phyloP scores from a whole-genome alignment of 2,888 invertebrate genomes.

The Chaetogeoica ovagalla region DNA sequence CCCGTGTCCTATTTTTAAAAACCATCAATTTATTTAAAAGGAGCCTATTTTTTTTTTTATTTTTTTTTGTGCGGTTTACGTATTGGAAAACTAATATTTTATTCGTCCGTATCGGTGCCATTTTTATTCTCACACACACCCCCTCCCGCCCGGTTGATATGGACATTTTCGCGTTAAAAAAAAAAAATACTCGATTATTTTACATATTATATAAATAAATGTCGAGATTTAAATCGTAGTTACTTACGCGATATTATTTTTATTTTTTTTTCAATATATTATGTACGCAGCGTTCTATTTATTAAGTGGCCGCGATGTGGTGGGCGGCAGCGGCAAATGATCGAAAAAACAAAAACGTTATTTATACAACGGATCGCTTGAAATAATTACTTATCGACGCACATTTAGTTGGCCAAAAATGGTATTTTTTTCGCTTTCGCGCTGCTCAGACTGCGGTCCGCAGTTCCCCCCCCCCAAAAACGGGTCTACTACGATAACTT shows the following conservation, averaged over 20 bases:
- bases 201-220: too few species aligned
- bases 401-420: neutral
- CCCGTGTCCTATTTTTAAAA: neutral
- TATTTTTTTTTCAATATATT: too few species aligned
- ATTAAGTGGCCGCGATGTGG: neutral
- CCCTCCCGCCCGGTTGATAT: neutral
- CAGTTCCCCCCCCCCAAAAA: too few species aligned
- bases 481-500: slow-evolving; percentile 11
- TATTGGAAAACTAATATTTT: slow-evolving; percentile 9
- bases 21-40: slow-evolving; percentile 2
- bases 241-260: too few species aligned
- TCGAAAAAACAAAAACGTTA: neutral
- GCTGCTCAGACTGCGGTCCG: too few species aligned
- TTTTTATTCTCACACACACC: neutral
- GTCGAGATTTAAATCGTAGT: too few species aligned
- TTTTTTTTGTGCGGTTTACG: neutral
- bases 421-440: slow-evolving; percentile 33
- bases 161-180: neutral
- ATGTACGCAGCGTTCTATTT: too few species aligned
- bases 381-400: neutral
- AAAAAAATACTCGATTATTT: neutral
- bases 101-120: neutral
- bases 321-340: neutral
- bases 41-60: neutral
- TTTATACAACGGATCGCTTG: neutral